Conservation (phyloP, 2,797 vertebrate species). For the Hozukius guyotensis region DNA sequence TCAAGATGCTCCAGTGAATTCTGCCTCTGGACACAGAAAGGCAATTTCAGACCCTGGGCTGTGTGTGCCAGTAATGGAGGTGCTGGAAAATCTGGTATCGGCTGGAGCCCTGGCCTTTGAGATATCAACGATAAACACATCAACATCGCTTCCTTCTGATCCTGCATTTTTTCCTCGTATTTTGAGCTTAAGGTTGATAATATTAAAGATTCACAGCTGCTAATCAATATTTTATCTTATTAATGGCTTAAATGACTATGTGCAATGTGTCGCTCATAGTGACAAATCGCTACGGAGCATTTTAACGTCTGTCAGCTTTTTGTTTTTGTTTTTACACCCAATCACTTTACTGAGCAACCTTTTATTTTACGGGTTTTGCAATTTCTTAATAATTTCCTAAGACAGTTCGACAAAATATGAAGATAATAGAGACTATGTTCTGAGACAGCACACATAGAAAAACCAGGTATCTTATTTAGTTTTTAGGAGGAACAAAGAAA, state of each 20-base stretch:
- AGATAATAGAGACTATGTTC: not conserved
- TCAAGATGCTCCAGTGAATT: constrained; percentile 76
- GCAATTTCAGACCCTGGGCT: constrained; percentile 73
- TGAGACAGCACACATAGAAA: not conserved
- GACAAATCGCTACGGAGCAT: not conserved
- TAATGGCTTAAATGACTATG: not conserved
- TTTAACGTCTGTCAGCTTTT: not conserved
- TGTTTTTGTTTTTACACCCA: not conserved
- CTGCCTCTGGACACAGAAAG: constrained; percentile 75
- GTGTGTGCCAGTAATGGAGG: constrained; percentile 64
- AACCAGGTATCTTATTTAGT: not conserved
- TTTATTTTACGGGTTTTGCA: not conserved
- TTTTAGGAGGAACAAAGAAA: not conserved
- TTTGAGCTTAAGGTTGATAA: constrained; percentile 11
- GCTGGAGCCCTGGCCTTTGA: constrained; percentile 60
- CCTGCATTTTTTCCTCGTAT: constrained; percentile 29
- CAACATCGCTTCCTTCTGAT: constrained; percentile 29
- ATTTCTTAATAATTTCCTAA: not conserved
- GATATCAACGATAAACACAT: constrained; percentile 60
- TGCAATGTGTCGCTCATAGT: not conserved
- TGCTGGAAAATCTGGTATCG: constrained; percentile 51
- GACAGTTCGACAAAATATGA: not conserved
- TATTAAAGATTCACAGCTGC: not conserved
- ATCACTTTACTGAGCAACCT: not conserved
- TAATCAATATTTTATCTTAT: not conserved